Evolutionary conservation across 2,888 invertebrate species (phyloP), one percentile per base, ranked within the genome.

Genomic region (Polydrusus pterygomalis): DNA sequence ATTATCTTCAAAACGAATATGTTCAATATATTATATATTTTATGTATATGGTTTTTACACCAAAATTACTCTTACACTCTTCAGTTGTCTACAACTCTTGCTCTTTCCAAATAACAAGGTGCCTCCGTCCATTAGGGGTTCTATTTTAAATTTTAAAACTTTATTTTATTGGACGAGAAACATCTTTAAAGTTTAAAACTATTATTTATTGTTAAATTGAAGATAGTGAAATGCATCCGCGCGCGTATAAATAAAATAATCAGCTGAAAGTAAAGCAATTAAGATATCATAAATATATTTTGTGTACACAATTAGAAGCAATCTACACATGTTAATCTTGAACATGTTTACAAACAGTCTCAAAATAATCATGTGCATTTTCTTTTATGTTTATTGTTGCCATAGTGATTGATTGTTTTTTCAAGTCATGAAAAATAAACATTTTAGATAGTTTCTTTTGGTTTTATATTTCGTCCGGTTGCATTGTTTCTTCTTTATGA

Each of bases 271-370:
- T 75, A 70, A 70, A 70, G 67, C 70, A 65, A 75, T 75, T 70
- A 75, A 75, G 70, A 75, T 75, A 70, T 75, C 58, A 38, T 34
- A 54, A 20, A 67, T 62, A 30, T 60, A 15, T 68, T 72, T 60
- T 77, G 69, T 77, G 70, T 51, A 73, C 51, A 68, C 58, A 70
- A 69, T 77, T 64, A 63, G 65, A 51, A 40, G 60, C 67, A 73
- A 77, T 73, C 65, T 77, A 73, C 77, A 77, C 77, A 70, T 77
- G 77, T 77, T 77, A 77, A 77, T 77, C 69, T 77, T 49, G 49
- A 70, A 20, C 20, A 63, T 77, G 77, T 77, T 77, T 77, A 77
- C 69, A 77, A 77, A 77, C 73, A 73, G 73, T 73, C 65, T 77
- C 65, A 25, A 64, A 73, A 73, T 77, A 70, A 77, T 77, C 77